Base-by-base conservation (phyloP, 2,888 invertebrate species). In the Xylota sylvarum region DNA sequence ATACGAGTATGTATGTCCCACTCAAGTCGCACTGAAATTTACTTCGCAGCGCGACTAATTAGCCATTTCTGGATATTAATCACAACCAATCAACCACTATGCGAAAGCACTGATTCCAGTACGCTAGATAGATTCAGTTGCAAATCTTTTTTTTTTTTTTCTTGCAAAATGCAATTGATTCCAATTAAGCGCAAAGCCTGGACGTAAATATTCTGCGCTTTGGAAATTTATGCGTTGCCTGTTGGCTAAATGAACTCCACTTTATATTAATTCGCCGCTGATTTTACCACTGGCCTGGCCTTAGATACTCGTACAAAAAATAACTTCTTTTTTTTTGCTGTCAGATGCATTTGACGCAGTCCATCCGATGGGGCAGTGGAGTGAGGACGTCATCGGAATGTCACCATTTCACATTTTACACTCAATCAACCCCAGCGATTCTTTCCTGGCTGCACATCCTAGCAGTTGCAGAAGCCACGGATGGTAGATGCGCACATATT, bases 361-460 rank as follows among this genome's bases (percentile, higher is more conserved):
- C 50, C 35, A 73, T 40, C 43, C 70, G 48, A 69, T 69, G 67
- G 17, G 67, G 37, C 69, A 58, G 70, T 72, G 52, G 10, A 76
- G 76, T 69, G 79, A 46, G 43, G 32, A 81, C 76, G 30, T 76
- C 76, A 76, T 81, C 76, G 70, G 46, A 65, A 77, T 81, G 85
- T 76, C 85, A 65, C 70, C 70, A 77, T 77, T 70, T 52, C 50
- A 55, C 52, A 76, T 65, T 85, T 85, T 81, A 85, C 81, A 81
- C 76, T 81, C 85, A 81, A 85, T 85, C 85, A 81, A 72, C 76
- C 52, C 43, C 65, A 46, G 60, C 52, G 50, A 52, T 50, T 69
- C 48, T 30, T 30, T 64, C 60, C 52, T 32, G 50, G 23, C 3
- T 23, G 10, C 4, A 2, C 5, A 14, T 30, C 37, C 74, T 73